Percentiles rank a stretch among this genome's conserved stretches.
phyloP scores from a whole-genome alignment of 2,113 vertebrate genomes.

The Caloenas nicobarica region DNA sequence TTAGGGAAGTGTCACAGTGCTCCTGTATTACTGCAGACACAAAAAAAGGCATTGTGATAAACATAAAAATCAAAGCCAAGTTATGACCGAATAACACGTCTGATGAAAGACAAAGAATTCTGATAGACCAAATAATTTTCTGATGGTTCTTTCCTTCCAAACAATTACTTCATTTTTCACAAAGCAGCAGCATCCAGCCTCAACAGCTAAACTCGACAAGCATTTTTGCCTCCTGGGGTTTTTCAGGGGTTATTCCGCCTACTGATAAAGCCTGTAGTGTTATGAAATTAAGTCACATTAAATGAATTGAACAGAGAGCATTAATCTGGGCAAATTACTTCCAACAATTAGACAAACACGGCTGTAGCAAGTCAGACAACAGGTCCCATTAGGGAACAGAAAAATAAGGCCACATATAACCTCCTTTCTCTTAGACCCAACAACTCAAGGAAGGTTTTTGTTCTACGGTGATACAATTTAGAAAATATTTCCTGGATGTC shows the following conservation, averaged over 20 bases:
- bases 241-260: conserved; percentile 46
- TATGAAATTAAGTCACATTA: conserved; percentile 49
- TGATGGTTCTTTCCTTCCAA: not conserved
- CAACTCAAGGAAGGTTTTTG: conserved; percentile 6
- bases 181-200: conserved; percentile 20
- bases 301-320: conserved; percentile 30
- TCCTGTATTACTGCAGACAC: not conserved
- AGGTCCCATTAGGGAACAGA: conserved; percentile 16
- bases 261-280: conserved; percentile 70
- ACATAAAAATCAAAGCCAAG: not conserved
- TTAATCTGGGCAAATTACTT: conserved; percentile 60
- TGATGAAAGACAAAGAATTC: conserved; percentile 24
- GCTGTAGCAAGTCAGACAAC: conserved; percentile 29
- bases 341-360: conserved; percentile 34
- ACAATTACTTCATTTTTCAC: conserved; percentile 68
- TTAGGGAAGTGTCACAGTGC: not conserved
- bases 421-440: not conserved
- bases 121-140: not conserved
- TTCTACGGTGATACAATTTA: conserved; percentile 3
- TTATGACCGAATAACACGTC: not conserved
- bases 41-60: conserved; percentile 30
- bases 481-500: conserved; percentile 2
- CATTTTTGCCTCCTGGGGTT: conserved; percentile 64
- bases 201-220: conserved; percentile 58
- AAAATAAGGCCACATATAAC: conserved; percentile 28